Evolutionary conservation across 2,797 vertebrate species (phyloP).

Genomic region (Zalophus californianus): DNA sequence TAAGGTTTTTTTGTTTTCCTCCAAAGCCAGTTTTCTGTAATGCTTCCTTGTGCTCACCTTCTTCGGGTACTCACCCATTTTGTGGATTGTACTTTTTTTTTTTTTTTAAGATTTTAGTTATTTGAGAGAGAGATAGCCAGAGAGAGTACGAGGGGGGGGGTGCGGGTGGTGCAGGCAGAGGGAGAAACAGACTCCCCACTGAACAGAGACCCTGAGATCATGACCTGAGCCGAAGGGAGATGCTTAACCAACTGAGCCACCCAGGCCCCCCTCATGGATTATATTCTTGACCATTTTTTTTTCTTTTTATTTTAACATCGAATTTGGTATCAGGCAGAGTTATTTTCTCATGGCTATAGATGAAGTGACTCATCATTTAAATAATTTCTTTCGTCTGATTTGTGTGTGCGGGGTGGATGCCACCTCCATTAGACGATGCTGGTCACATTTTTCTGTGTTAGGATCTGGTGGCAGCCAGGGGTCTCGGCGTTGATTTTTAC

Average conservation of each 20-base stretch:
- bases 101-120: neutral
- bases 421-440: neutral
- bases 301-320: slow-evolving; percentile 12
- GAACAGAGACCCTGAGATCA: too few relatives aligned
- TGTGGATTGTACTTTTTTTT: neutral
- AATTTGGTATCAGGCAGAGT: neutral
- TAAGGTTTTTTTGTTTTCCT: neutral
- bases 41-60: neutral
- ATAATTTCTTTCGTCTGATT: slow-evolving; percentile 14
- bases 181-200: too few relatives aligned
- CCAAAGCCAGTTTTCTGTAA: neutral
- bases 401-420: neutral
- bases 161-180: too few relatives aligned
- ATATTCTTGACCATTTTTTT: neutral
- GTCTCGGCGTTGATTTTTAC: neutral
- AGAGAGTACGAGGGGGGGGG: too few relatives aligned
- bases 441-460: neutral
- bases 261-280: neutral
- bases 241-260: too few relatives aligned
- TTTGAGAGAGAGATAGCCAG: too few relatives aligned
- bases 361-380: slow-evolving; percentile 24
- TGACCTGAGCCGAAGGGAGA: too few relatives aligned
- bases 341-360: neutral
- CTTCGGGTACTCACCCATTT: neutral
- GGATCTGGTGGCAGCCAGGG: neutral